Evolutionary conservation across 2,113 vertebrate species (phyloP).

Genomic region (Heliornis fulica): DNA sequence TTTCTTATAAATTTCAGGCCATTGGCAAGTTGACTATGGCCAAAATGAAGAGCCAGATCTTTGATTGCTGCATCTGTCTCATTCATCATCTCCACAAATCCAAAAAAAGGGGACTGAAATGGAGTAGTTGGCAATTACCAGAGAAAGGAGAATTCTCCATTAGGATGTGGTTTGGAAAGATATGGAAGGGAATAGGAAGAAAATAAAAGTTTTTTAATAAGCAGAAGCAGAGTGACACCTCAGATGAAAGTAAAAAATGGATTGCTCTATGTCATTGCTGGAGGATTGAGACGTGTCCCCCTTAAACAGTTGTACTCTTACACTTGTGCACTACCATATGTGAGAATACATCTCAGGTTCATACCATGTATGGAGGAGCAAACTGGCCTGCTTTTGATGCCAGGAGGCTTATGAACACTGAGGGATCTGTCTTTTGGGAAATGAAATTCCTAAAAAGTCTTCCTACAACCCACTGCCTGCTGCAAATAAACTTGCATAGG

Average conservation of each 20-base stretch:
- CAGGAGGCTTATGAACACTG: background rate
- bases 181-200: background rate
- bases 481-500: background rate
- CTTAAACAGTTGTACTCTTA: background rate
- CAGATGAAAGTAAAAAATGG: background rate
- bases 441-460: background rate
- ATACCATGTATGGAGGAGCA: background rate
- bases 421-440: background rate
- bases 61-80: background rate
- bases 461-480: background rate
- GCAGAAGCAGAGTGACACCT: background rate
- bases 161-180: background rate
- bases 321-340: background rate
- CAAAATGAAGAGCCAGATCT: background rate
- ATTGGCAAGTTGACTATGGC: background rate
- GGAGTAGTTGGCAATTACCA: background rate
- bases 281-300: background rate
- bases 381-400: background rate
- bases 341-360: background rate
- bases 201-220: background rate
- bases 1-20: background rate
- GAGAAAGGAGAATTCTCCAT: background rate
- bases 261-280: background rate
- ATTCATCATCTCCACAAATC: background rate
- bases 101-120: background rate